These are phyloP conservation scores for Panulirus ornatus DNA, from an alignment of 1,140 invertebrate species.

Conservation along the genomic window DNA sequence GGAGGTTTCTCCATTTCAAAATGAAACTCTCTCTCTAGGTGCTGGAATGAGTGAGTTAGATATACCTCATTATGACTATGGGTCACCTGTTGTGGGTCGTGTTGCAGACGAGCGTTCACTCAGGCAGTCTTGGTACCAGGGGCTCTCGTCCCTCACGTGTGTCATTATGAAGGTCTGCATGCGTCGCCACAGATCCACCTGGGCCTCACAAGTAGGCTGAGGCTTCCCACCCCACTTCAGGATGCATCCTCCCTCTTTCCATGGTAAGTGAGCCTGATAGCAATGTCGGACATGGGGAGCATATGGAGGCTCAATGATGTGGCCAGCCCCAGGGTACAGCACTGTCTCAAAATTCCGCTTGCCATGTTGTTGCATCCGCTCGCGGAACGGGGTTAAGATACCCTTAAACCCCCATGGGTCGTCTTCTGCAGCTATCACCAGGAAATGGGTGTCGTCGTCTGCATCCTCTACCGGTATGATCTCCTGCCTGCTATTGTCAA, in stretches of 20 bases:
- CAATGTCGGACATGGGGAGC: slow-evolving; percentile 32
- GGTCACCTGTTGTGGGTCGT: too few species aligned
- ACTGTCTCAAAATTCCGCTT: slow-evolving; percentile 65
- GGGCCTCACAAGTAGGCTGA: slow-evolving; percentile 40
- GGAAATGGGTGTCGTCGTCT: slow-evolving; percentile 67
- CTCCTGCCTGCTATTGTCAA: not conserved
- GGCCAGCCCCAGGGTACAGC: slow-evolving; percentile 64
- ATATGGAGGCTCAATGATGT: slow-evolving; percentile 69
- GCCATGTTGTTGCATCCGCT: slow-evolving; percentile 46
- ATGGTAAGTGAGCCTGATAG: slow-evolving; percentile 52
- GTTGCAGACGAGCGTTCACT: not conserved
- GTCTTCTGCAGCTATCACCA: slow-evolving; percentile 53
- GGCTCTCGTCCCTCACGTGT: slow-evolving; percentile 45
- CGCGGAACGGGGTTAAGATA: slow-evolving; percentile 16
- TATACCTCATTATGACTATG: too few species aligned
- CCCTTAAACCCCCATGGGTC: slow-evolving; percentile 31
- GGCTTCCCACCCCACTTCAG: slow-evolving; percentile 63
- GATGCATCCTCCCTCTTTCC: not conserved
- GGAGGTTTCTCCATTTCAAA: too few species aligned
- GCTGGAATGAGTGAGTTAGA: too few species aligned
- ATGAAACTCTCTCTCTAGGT: too few species aligned
- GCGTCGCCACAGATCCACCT: slow-evolving; percentile 65
- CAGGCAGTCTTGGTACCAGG: slow-evolving; percentile 47
- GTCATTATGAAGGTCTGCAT: slow-evolving; percentile 51
- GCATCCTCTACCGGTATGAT: slow-evolving; percentile 69